Conservation (phyloP, 2,797 vertebrate species). For the Lophura swinhoii region DNA sequence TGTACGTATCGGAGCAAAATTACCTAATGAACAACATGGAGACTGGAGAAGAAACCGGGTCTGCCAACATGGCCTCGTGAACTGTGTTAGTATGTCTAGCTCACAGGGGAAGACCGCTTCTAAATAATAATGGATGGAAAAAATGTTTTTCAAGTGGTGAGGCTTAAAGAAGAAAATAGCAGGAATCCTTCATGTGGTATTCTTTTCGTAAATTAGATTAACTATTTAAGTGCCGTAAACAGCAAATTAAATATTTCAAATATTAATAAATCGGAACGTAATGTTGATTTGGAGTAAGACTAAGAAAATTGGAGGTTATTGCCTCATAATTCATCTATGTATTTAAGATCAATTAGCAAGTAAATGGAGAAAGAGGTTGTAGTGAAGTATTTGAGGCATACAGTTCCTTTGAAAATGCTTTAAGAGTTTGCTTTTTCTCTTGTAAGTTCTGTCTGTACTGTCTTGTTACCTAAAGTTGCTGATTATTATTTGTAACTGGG, state of each 20-base stretch:
- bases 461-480: not conserved
- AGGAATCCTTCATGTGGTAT: not conserved
- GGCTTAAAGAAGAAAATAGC: not conserved
- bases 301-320: constrained; percentile 19
- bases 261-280: not conserved
- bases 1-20: not conserved
- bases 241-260: constrained; percentile 16
- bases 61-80: not conserved
- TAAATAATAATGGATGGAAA: not conserved
- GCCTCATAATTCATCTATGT: not conserved
- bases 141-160: not conserved
- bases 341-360: constrained; percentile 21
- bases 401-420: not conserved
- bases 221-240: not conserved
- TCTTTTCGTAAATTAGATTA: constrained; percentile 16
- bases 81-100: not conserved
- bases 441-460: not conserved
- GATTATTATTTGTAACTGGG: not conserved
- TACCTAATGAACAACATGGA: not conserved
- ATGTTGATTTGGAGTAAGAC: not conserved
- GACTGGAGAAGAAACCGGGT: not conserved
- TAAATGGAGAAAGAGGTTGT: not conserved
- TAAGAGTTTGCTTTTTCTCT: not conserved
- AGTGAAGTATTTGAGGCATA: not conserved
- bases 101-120: not conserved